Percentiles rank a stretch among this genome's conserved stretches.
These are phyloP conservation scores for Aldrovandia affinis DNA, from an alignment of 2,797 vertebrate genomes.

Conservation along the genomic window DNA sequence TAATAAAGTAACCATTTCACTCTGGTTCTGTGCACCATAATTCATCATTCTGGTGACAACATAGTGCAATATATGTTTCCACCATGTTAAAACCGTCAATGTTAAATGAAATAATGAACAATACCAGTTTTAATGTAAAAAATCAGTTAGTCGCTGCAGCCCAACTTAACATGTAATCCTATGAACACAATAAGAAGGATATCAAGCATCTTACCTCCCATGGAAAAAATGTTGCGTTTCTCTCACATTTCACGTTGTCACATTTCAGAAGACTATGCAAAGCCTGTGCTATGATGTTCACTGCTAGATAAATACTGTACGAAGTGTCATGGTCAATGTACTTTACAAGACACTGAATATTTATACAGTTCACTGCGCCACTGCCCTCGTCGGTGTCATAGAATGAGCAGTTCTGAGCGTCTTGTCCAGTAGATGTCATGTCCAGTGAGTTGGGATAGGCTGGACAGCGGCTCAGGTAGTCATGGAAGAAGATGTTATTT, in stretches of 20 bases:
- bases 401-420: not conserved
- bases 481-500: not conserved
- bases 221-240: slow-evolving; percentile 41
- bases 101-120: not conserved
- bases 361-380: not conserved
- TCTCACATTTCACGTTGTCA: not conserved
- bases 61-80: too few relatives aligned
- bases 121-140: not conserved
- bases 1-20: not conserved
- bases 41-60: too few relatives aligned
- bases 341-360: not conserved
- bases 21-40: too few relatives aligned
- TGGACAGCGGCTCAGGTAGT: slow-evolving; percentile 18
- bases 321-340: slow-evolving; percentile 36
- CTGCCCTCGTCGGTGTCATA: not conserved
- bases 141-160: not conserved
- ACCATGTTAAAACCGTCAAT: too few relatives aligned
- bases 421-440: not conserved
- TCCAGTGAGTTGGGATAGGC: not conserved
- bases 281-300: slow-evolving; percentile 54
- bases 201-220: slow-evolving; percentile 53
- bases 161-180: not conserved
- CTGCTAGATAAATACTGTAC: slow-evolving; percentile 58
- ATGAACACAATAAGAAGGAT: not conserved
- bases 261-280: slow-evolving; percentile 53